These are phyloP conservation scores for Nymphicus hollandicus DNA, from an alignment of 2,113 vertebrate species.

Conservation along the genomic window DNA sequence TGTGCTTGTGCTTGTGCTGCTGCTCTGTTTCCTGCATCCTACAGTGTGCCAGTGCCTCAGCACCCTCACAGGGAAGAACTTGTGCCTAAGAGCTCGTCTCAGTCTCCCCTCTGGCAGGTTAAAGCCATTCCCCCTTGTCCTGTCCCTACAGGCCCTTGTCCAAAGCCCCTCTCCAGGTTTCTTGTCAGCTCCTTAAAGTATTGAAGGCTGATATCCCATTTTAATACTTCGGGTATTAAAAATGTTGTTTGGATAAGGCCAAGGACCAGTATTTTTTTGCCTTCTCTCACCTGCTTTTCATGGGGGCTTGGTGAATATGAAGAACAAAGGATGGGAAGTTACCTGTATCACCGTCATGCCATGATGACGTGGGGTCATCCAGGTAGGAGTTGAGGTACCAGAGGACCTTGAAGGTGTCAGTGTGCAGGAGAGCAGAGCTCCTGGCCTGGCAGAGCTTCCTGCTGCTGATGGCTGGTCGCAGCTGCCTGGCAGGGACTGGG, in stretches of 20 bases:
- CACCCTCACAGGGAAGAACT: neutral
- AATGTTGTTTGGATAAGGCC: neutral
- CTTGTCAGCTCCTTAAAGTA: neutral
- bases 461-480: neutral
- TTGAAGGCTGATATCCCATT: neutral
- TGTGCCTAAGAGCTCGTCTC: neutral
- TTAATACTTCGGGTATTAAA: neutral
- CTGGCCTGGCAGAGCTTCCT: neutral
- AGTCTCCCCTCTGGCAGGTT: neutral
- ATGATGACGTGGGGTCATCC: neutral
- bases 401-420: neutral
- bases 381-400: fast-evolving
- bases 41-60: neutral
- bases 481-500: neutral
- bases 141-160: neutral
- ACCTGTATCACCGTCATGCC: neutral
- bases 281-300: neutral
- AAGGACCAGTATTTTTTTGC: neutral
- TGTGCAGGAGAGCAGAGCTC: neutral
- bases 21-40: neutral
- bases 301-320: neutral
- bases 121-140: neutral
- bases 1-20: neutral
- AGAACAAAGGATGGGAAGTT: neutral
- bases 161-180: neutral